These are phyloP conservation scores for Hylia prasina DNA, from an alignment of 2,113 vertebrate species.

Conservation along the genomic window DNA sequence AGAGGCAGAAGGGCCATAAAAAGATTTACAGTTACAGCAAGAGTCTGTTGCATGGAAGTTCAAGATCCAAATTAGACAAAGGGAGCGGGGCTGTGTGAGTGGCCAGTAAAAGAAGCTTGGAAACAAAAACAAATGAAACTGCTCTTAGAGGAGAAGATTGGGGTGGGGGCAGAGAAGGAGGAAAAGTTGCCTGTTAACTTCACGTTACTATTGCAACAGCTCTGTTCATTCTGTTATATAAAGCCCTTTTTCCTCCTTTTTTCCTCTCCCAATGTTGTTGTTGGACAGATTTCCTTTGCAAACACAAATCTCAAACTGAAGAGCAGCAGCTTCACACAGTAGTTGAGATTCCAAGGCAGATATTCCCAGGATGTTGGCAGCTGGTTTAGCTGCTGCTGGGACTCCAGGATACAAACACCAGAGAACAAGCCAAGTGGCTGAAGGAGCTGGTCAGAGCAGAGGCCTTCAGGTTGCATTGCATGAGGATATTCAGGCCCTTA, in stretches of 20 bases:
- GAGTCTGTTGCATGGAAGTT: conserved; percentile 30
- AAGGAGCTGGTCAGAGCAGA: not conserved
- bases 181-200: conserved; percentile 31
- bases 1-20: conserved; percentile 58
- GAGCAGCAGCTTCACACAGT: conserved; percentile 55
- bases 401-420: not conserved
- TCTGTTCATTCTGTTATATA: conserved; percentile 56
- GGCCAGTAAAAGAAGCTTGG: conserved; percentile 50
- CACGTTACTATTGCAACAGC: conserved; percentile 20
- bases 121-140: conserved; percentile 62
- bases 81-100: not conserved
- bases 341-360: conserved; percentile 58
- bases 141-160: conserved; percentile 6
- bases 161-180: not conserved
- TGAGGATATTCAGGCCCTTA: not conserved
- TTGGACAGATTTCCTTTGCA: conserved; percentile 58
- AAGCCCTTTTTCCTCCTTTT: conserved; percentile 43
- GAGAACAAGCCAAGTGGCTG: not conserved
- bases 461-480: not conserved
- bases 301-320: conserved; percentile 49
- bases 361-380: conserved; percentile 61
- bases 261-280: conserved; percentile 32
- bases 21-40: conserved; percentile 61
- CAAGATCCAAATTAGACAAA: conserved; percentile 59
- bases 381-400: conserved; percentile 17